phyloP scores from a whole-genome alignment of 2,888 invertebrate genomes.

The Lochmaea capreae region DNA sequence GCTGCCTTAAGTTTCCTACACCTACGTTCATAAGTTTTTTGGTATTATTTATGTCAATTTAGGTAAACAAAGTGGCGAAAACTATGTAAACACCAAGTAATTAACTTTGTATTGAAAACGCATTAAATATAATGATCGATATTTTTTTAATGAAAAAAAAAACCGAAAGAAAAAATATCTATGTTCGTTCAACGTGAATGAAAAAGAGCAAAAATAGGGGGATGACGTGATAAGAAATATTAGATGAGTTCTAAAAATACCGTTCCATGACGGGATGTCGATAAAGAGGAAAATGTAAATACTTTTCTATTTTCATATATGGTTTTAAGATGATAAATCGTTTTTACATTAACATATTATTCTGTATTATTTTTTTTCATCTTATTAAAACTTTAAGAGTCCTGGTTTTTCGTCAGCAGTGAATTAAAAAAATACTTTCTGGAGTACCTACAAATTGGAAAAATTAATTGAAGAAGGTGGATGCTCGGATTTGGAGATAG shows the following conservation, averaged over 20 bases:
- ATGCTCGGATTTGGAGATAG: too few species aligned
- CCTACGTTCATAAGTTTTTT: neutral
- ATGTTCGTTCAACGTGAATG: neutral
- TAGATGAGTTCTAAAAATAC: neutral
- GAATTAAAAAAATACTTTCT: too few species aligned
- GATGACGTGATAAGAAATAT: neutral
- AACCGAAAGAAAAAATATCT: neutral
- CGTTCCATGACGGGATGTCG: neutral
- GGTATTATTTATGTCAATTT: neutral
- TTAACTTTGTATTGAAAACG: neutral
- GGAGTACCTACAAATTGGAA: too few species aligned
- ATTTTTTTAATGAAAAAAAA: neutral
- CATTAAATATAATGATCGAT: constrained; percentile 3
- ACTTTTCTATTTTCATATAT: too few species aligned
- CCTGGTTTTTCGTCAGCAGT: too few species aligned
- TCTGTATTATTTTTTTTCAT: too few species aligned
- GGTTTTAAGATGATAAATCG: too few species aligned
- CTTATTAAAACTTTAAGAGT: too few species aligned
- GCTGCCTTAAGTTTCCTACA: too few species aligned
- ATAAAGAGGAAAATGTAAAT: neutral
- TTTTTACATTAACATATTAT: too few species aligned
- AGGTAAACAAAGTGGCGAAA: neutral
- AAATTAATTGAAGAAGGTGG: too few species aligned
- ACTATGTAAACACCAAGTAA: neutral
- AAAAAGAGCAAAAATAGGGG: too few species aligned